phyloP scores from a whole-genome alignment of 1,140 invertebrate genomes.

The Cydia strobilella region DNA sequence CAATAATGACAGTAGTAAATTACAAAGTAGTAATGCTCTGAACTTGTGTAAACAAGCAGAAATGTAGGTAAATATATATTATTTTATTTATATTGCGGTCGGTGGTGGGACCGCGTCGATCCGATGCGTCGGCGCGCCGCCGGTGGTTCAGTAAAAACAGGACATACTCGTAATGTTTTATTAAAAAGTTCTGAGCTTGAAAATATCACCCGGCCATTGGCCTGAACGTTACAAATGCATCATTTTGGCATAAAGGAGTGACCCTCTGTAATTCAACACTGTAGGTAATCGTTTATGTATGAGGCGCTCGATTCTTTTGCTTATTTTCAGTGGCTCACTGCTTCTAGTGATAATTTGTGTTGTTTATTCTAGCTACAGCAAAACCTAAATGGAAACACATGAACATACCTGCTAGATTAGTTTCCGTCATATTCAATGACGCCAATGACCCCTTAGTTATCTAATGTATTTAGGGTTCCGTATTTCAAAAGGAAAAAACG shows the following conservation, averaged over 20 bases:
- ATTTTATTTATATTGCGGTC: slow-evolving; percentile 26
- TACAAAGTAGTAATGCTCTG: neutral
- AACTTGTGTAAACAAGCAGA: neutral
- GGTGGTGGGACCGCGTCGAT: slow-evolving; percentile 16
- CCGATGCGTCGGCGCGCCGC: slow-evolving; percentile 13
- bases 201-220: slow-evolving; percentile 40
- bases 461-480: too few species aligned
- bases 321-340: neutral
- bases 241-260: slow-evolving; percentile 38
- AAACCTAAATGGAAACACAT: neutral
- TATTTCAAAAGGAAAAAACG: too few species aligned
- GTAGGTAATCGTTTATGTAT: slow-evolving; percentile 35
- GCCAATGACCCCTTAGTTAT: too few species aligned
- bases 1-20: too few species aligned
- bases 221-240: slow-evolving; percentile 38
- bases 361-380: neutral
- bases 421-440: neutral
- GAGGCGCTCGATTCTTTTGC: slow-evolving; percentile 13
- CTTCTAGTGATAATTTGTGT: neutral
- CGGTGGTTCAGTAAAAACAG: slow-evolving; percentile 36
- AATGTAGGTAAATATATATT: slow-evolving; percentile 18
- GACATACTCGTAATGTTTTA: slow-evolving; percentile 41
- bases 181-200: slow-evolving; percentile 39
- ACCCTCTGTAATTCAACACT: slow-evolving; percentile 29
- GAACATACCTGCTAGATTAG: neutral